Evolutionary conservation across 1,140 invertebrate species (phyloP), one percentile per base, ranked within the genome.

Genomic region (Macrocentrus cingulum): DNA sequence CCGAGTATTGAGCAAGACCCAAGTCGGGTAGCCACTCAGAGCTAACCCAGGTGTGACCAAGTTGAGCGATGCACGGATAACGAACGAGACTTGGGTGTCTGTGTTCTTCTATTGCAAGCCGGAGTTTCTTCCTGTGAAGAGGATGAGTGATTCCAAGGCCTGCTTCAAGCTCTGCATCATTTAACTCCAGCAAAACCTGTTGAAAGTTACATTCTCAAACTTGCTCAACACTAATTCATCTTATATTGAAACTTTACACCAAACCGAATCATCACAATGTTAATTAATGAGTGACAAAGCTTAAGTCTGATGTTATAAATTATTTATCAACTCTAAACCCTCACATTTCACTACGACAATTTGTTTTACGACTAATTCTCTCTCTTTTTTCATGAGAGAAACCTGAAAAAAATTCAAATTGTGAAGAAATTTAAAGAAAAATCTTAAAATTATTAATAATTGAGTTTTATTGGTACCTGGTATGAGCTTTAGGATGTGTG

Each of bases 41-140:
- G 16, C 91, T 90, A 3, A 96, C 91, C 93, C 93, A 97, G 2
- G 90, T 91, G 74, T 95, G 92, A 25, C 89, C 89, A 41, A 96
- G 81, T 65, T 91, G 88, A 20, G 88, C 88, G 60, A 95, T 93
- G 67, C 87, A 88, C 0, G 92, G 91, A 80, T 92, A 95, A 62
- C 91, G 83, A 48, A 95, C 91, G 60, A 90, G 81, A 68, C 89
- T 86, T 0, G 93, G 92, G 60, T 94, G 85, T 45, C 94, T 75
- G 58, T 94, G 89, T 74, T 96, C 93, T 70, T 97, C 94, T 62
- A 97, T 95, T 16, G 94, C 94, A 59, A 97, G 82, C n/a, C 94
- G 83, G 25, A 97, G 79, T 71, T 97, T 97, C 78, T 95, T 93
- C 59, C 92, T 83, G 74, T 97, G 95, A 82, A 97, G 89, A 4